These are phyloP conservation scores for Onchidella celtica DNA, from an alignment of 2,888 invertebrate genomes.

Conservation along the genomic window DNA sequence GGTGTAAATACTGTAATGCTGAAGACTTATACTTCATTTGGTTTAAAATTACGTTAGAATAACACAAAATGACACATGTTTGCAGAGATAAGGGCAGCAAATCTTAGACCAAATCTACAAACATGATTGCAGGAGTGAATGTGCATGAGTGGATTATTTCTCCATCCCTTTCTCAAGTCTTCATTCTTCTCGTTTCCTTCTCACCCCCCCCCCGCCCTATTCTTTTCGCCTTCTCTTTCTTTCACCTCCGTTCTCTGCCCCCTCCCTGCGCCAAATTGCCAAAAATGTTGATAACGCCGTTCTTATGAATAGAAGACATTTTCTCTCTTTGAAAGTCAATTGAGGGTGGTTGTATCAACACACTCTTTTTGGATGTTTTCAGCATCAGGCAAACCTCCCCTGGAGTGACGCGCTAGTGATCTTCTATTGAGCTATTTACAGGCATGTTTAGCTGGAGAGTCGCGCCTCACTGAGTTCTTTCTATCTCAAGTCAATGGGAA, in stretches of 20 bases:
- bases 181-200: too few relatives aligned
- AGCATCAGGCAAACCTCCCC: slow-evolving; percentile 20
- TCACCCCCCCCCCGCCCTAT: neutral
- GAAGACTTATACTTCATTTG: too few relatives aligned
- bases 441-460: neutral
- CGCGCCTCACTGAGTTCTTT: slow-evolving; percentile 17
- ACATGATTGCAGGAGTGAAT: too few relatives aligned
- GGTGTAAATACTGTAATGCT: too few relatives aligned
- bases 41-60: too few relatives aligned
- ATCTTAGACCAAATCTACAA: too few relatives aligned
- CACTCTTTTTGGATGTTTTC: slow-evolving; percentile 25
- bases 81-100: too few relatives aligned
- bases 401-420: slow-evolving; percentile 21
- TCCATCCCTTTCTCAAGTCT: neutral
- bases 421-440: slow-evolving; percentile 1
- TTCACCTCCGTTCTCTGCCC: neutral
- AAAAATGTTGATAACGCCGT: neutral
- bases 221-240: neutral
- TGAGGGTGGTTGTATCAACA: slow-evolving; percentile 40
- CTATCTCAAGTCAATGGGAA: neutral
- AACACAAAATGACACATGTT: too few relatives aligned
- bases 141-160: too few relatives aligned
- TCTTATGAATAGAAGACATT: neutral
- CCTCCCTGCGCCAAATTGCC: neutral
- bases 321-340: slow-evolving; percentile 29